Conservation (phyloP, 2,888 invertebrate genomes). For the Keiferia lycopersicella region DNA sequence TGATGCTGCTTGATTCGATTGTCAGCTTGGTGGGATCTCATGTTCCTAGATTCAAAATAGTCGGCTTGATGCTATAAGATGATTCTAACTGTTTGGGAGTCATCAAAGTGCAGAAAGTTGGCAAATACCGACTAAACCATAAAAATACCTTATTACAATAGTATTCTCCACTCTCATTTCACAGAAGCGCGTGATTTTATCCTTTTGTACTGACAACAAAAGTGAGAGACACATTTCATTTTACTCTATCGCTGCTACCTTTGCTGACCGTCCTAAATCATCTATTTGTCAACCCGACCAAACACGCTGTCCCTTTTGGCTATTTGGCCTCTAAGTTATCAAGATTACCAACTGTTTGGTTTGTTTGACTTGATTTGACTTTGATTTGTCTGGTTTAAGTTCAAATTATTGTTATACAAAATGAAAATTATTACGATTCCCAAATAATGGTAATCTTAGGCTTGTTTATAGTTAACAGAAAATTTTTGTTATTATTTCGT, state of each 20-base stretch:
- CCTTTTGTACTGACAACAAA: conserved; percentile 5
- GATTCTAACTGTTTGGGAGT: too few relatives aligned
- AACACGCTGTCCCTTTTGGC: conserved; percentile 29
- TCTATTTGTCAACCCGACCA: conserved; percentile 55
- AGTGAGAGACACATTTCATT: not conserved
- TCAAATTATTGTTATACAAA: not conserved
- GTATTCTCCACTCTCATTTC: not conserved
- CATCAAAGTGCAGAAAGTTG: too few relatives aligned
- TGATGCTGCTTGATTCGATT: too few relatives aligned
- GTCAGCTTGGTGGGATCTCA: too few relatives aligned
- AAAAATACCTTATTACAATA: too few relatives aligned
- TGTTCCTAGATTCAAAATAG: too few relatives aligned
- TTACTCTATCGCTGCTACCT: not conserved
- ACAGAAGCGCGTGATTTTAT: not conserved
- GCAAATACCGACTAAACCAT: too few relatives aligned
- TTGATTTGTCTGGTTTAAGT: not conserved
- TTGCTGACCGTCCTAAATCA: conserved; percentile 50
- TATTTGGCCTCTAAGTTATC: conserved; percentile 9
- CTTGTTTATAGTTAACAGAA: too few relatives aligned
- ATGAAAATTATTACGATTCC: not conserved
- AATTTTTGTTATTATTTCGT: too few relatives aligned
- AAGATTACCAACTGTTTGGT: conserved; percentile 18
- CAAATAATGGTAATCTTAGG: too few relatives aligned
- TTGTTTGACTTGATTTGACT: conserved; percentile 2
- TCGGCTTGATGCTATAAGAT: too few relatives aligned